These are phyloP conservation scores for Pimpla rufipes DNA, from an alignment of 2,888 invertebrate species.

Conservation along the genomic window DNA sequence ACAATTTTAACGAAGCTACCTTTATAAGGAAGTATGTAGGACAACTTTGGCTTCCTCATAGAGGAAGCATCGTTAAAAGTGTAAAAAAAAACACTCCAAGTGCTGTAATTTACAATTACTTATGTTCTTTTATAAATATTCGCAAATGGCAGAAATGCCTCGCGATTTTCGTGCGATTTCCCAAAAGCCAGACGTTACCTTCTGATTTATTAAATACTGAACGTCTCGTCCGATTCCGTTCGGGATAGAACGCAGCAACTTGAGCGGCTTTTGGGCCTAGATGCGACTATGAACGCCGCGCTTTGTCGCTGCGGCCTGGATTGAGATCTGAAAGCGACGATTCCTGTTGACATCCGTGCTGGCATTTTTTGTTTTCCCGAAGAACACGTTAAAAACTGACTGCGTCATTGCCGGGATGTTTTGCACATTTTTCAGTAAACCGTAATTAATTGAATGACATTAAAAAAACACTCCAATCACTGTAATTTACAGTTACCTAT, in stretches of 20 bases:
- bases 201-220: background rate
- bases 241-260: slow-evolving; percentile 60
- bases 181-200: background rate
- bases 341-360: background rate
- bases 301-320: background rate
- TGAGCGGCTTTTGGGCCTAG: slow-evolving; percentile 51
- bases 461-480: too few relatives aligned
- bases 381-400: background rate
- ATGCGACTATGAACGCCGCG: slow-evolving; percentile 7
- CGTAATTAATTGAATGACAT: too few relatives aligned
- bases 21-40: too few relatives aligned
- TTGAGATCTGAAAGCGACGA: slow-evolving; percentile 5
- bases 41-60: too few relatives aligned
- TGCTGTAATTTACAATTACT: background rate
- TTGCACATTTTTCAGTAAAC: background rate
- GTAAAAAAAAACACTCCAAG: background rate
- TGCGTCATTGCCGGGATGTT: background rate
- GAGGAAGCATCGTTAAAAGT: too few relatives aligned
- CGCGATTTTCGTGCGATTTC: background rate
- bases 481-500: too few relatives aligned
- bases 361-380: background rate
- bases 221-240: slow-evolving; percentile 49
- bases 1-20: too few relatives aligned
- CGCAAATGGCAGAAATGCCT: background rate
- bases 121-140: background rate